A percentile compares a stretch with the other conserved stretches of the same genome.
Evolutionary conservation across 2,888 invertebrate genomes (phyloP).

Genomic region (Melanostoma mellinum): DNA sequence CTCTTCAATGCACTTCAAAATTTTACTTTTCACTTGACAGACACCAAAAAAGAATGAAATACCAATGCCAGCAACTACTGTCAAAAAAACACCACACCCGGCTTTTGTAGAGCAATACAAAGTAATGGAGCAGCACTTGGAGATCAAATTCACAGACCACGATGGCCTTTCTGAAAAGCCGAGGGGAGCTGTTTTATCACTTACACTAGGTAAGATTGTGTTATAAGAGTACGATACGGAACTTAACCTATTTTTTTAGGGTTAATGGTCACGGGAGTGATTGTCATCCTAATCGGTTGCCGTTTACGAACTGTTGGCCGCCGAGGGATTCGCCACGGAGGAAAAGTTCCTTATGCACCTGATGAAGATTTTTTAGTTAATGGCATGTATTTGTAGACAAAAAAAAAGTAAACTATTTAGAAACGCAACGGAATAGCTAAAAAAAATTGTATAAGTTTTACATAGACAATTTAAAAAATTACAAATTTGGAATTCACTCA

Average conservation of each 20-base stretch:
- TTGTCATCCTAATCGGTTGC: constrained; percentile 92
- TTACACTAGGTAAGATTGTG: constrained; percentile 86
- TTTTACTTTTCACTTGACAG: background rate
- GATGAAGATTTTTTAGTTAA: constrained; percentile 98
- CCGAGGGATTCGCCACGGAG: constrained; percentile 87
- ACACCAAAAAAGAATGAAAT: constrained; percentile 1
- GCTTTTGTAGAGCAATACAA: constrained; percentile 81
- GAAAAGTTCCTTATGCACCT: constrained; percentile 92
- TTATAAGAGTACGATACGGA: background rate
- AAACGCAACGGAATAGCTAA: background rate
- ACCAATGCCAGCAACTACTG: background rate
- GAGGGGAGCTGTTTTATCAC: constrained; percentile 90
- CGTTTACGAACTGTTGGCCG: constrained; percentile 89
- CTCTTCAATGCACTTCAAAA: background rate
- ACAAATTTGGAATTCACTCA: too few species aligned
- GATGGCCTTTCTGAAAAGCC: constrained; percentile 88
- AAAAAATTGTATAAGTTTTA: too few species aligned
- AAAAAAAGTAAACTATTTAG: background rate
- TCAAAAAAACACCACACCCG: constrained; percentile 67
- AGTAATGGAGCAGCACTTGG: constrained; percentile 80
- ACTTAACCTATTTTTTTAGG: constrained; percentile 82
- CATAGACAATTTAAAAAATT: too few species aligned
- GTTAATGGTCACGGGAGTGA: constrained; percentile 89
- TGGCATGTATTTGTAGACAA: constrained; percentile 93
- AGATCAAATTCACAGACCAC: constrained; percentile 82